Evolutionary conservation across 2,888 invertebrate genomes (phyloP).

Genomic region (Argyra leucocephala): DNA sequence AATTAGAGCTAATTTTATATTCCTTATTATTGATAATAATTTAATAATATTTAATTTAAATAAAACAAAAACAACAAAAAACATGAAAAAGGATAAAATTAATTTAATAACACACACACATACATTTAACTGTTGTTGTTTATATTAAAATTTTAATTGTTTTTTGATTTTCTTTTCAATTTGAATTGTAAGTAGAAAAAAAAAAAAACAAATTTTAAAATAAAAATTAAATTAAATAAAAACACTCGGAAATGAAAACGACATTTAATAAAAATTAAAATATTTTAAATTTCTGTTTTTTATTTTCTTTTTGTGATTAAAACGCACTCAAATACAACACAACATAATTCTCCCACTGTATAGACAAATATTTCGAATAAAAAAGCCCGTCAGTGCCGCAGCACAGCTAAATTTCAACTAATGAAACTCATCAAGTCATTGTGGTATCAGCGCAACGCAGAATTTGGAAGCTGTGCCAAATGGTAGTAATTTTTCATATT

Average conservation of each 20-base stretch:
- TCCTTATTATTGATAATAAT: neutral
- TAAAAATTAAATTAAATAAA: too few species aligned
- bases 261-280: neutral
- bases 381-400: conserved; percentile 6
- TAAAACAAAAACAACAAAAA: neutral
- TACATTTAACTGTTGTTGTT: too few species aligned
- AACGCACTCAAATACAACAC: too few species aligned
- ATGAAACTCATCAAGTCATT: neutral
- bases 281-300: too few species aligned
- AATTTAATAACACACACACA: too few species aligned
- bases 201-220: neutral
- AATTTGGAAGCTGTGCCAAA: neutral
- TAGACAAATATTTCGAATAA: neutral
- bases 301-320: too few species aligned
- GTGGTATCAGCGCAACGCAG: neutral
- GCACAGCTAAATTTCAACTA: conserved; percentile 4
- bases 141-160: too few species aligned
- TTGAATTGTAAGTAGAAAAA: too few species aligned
- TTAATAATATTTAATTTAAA: too few species aligned
- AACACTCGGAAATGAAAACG: neutral
- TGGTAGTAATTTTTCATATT: neutral
- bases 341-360: neutral
- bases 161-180: too few species aligned
- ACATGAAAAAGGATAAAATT: neutral
- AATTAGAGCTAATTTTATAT: neutral